Evolutionary conservation across 64 coral and sea anemone species (phyloP).

Genomic region (Cladopsammia gracilis): DNA sequence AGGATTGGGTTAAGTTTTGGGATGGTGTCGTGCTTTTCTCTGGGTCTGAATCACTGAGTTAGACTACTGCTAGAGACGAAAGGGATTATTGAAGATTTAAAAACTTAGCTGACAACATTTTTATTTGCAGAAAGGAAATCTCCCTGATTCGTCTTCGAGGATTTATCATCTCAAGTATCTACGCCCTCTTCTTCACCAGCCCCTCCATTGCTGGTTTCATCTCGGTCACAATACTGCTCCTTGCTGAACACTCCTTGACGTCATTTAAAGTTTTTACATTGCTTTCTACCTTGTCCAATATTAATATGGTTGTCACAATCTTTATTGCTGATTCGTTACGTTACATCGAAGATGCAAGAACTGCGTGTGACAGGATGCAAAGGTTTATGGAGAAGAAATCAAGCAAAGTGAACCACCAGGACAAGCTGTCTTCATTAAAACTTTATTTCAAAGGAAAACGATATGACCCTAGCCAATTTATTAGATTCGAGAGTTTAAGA

Average conservation of each 20-base stretch:
- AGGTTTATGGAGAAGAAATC: neutral
- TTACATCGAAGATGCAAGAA: neutral
- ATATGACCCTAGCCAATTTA: neutral
- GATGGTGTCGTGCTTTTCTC: too few relatives aligned
- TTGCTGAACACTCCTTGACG: conserved; percentile 35
- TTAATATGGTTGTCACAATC: neutral
- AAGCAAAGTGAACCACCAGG: neutral
- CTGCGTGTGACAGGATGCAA: neutral
- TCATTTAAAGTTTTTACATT: conserved; percentile 67
- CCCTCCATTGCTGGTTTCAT: conserved; percentile 21
- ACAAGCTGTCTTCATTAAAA: neutral
- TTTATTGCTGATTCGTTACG: neutral
- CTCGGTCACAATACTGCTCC: conserved; percentile 39
- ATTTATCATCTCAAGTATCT: conserved; percentile 21
- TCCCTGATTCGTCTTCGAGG: conserved; percentile 28
- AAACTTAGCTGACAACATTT: too few relatives aligned
- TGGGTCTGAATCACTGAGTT: too few relatives aligned
- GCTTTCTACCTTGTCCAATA: neutral
- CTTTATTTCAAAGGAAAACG: neutral
- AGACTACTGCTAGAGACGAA: too few relatives aligned
- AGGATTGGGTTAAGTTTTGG: too few relatives aligned
- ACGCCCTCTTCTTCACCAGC: conserved; percentile 11
- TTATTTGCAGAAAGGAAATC: conserved; percentile 33
- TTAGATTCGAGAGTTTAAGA: neutral
- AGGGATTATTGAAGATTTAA: too few relatives aligned